Conservation (phyloP, 1,140 invertebrate species). For the Tetragnatha versicolor region DNA sequence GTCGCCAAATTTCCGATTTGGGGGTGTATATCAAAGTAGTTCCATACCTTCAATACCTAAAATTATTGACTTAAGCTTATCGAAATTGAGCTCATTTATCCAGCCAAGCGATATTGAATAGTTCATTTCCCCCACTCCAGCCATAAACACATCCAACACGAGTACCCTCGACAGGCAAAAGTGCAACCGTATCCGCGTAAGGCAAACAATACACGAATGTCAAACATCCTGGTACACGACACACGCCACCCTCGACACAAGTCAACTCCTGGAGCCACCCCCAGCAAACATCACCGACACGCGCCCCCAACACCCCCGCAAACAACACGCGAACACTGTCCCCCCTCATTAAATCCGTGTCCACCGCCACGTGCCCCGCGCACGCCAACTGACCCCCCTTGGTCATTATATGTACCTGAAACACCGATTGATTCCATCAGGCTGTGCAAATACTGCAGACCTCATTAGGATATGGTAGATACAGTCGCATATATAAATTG, state of each 20-base stretch:
- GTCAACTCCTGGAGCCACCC: too few relatives aligned
- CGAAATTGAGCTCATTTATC: too few relatives aligned
- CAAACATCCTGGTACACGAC: background rate
- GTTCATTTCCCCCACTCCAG: too few relatives aligned
- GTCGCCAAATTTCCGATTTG: too few relatives aligned
- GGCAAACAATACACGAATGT: background rate
- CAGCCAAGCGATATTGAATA: too few relatives aligned
- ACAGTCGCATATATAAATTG: background rate
- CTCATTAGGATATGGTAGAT: background rate
- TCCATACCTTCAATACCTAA: too few relatives aligned
- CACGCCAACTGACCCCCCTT: background rate
- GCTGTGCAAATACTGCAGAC: background rate
- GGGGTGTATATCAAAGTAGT: too few relatives aligned
- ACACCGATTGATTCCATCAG: constrained; percentile 12
- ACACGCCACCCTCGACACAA: background rate
- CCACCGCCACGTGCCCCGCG: constrained; percentile 1
- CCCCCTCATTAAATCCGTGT: constrained; percentile 29
- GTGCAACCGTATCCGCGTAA: background rate
- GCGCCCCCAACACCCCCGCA: background rate
- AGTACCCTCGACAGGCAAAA: background rate
- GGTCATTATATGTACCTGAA: constrained; percentile 9
- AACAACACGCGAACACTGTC: background rate
- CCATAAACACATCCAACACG: background rate
- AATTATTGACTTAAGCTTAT: too few relatives aligned
- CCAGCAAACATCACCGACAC: too few relatives aligned